Evolutionary conservation across 2,888 invertebrate species (phyloP).

Genomic region (Lumbricus terrestris): DNA sequence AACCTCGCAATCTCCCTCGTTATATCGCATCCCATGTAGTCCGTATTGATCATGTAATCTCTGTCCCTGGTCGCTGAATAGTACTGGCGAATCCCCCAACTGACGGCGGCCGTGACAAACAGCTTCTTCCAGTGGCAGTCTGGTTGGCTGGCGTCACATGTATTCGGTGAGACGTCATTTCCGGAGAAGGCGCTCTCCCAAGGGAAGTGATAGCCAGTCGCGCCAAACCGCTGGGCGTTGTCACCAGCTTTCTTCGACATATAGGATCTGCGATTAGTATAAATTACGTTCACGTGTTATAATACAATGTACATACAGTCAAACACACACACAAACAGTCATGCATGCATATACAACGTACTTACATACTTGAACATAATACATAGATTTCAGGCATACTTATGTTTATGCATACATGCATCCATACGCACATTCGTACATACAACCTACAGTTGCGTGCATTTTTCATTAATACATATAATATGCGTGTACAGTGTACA

Average conservation of each 20-base stretch:
- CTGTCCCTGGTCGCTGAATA: constrained; percentile 51
- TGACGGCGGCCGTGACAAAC: constrained; percentile 51
- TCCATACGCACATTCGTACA: no score
- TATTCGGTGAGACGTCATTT: constrained; percentile 36
- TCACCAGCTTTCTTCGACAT: constrained; percentile 34
- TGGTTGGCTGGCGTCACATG: constrained; percentile 26
- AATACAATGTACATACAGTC: no score
- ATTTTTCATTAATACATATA: no score
- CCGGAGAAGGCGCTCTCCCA: constrained; percentile 46
- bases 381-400: no score
- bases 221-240: constrained; percentile 35
- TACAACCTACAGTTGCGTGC: no score
- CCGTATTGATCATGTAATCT: constrained; percentile 42
- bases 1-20: constrained; percentile 50
- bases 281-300: neutral
- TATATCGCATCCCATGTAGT: constrained; percentile 45
- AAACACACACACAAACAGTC: no score
- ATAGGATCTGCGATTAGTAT: constrained; percentile 25
- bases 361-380: no score
- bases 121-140: constrained; percentile 27
- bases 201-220: constrained; percentile 41
- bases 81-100: constrained; percentile 52
- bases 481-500: no score
- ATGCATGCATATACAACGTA: neutral
- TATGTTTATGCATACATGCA: no score